Conservation (phyloP, 2,888 invertebrate species). For the Eupithecia vulgata region DNA sequence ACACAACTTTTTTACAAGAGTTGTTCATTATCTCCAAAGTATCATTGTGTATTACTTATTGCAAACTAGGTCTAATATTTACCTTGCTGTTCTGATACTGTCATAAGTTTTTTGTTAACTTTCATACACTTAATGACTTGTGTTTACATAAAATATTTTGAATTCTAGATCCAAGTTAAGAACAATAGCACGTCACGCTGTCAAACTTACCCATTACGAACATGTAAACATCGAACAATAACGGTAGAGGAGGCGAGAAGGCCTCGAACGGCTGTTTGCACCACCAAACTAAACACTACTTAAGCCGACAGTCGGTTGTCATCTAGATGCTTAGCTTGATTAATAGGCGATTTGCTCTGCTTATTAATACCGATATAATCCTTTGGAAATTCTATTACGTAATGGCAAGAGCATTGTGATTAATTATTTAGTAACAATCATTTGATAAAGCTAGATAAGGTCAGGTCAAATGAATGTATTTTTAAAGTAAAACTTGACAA, state of each 20-base stretch:
- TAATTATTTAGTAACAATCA: neutral
- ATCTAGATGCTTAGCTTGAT: constrained; percentile 82
- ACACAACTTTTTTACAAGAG: no score
- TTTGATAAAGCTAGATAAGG: neutral
- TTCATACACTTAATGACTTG: no score
- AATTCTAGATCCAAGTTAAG: neutral
- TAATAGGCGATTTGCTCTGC: constrained; percentile 78
- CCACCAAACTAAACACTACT: constrained; percentile 79
- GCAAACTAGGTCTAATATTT: no score
- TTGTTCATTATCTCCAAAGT: no score
- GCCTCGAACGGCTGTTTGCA: constrained; percentile 76
- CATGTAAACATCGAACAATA: constrained; percentile 74
- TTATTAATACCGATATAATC: constrained; percentile 73
- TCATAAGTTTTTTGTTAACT: no score
- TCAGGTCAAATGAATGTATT: neutral
- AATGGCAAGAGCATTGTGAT: constrained; percentile 2
- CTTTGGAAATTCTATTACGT: constrained; percentile 63
- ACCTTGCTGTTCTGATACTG: no score
- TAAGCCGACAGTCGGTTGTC: constrained; percentile 81
- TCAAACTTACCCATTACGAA: constrained; percentile 59
- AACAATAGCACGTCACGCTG: neutral
- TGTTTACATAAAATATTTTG: no score
- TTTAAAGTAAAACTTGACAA: neutral
- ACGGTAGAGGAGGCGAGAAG: constrained; percentile 65
- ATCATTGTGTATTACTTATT: no score